Conservation (phyloP, 2,113 vertebrate species). For the Dromas ardeola region DNA sequence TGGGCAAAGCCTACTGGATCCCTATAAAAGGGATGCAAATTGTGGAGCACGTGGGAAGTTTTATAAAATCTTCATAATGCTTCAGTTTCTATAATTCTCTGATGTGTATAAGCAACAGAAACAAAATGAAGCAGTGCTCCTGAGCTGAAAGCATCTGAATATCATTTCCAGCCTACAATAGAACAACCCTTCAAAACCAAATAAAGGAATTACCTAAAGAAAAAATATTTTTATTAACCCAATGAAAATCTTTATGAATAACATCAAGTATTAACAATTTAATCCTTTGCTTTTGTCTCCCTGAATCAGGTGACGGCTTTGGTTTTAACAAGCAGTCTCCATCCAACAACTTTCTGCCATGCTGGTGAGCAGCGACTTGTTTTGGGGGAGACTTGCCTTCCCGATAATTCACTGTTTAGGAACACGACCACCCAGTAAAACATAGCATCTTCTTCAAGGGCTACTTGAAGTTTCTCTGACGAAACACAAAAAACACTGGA, state of each 20-base stretch:
- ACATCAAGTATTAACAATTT: neutral
- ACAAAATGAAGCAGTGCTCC: neutral
- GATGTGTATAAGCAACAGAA: neutral
- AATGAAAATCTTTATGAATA: neutral
- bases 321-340: neutral
- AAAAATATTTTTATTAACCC: neutral
- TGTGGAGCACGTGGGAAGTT: neutral
- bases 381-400: neutral
- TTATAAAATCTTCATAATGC: neutral
- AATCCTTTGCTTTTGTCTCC: neutral
- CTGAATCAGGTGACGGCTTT: neutral
- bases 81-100: neutral
- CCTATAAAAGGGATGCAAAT: neutral
- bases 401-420: neutral
- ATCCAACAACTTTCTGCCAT: neutral
- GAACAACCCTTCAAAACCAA: neutral
- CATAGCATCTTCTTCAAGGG: neutral
- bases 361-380: neutral
- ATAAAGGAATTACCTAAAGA: neutral
- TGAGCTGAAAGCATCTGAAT: neutral
- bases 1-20: neutral
- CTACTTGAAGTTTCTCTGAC: neutral
- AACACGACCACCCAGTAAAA: neutral
- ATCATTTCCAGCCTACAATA: neutral
- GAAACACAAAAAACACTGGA: neutral